phyloP scores from a whole-genome alignment of 2,113 vertebrate species.

The Brachypodius melanocephalos region DNA sequence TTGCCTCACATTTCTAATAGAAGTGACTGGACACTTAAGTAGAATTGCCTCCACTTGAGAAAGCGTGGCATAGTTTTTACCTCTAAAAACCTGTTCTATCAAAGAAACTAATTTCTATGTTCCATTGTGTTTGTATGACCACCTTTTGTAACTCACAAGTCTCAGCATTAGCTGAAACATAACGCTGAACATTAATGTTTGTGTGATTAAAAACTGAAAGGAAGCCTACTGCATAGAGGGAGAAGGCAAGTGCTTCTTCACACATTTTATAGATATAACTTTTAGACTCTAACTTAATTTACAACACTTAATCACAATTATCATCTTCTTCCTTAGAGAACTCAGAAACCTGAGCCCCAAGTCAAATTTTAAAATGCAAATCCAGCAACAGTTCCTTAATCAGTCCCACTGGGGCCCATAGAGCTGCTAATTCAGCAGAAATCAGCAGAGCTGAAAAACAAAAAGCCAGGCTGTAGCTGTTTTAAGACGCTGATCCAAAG shows the following conservation, averaged over 20 bases:
- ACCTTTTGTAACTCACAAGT: neutral
- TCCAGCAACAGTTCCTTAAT: conserved; percentile 85
- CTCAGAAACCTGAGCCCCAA: conserved; percentile 69
- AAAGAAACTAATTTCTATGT: neutral
- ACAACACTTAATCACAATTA: conserved; percentile 62
- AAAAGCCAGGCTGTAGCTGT: conserved; percentile 81
- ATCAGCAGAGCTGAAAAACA: conserved; percentile 88
- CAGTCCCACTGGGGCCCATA: conserved; percentile 82
- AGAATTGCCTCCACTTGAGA: neutral
- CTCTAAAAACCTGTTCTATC: neutral
- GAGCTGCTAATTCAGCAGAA: conserved; percentile 95
- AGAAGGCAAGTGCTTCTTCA: neutral
- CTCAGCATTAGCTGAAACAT: neutral
- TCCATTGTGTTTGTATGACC: neutral
- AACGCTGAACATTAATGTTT: neutral
- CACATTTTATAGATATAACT: conserved; percentile 28
- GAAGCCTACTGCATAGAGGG: neutral
- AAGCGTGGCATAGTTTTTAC: neutral
- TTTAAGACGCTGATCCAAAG: conserved; percentile 90
- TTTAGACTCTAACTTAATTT: conserved; percentile 52
- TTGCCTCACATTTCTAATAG: neutral
- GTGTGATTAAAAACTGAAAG: neutral
- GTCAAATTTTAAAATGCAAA: conserved; percentile 81
- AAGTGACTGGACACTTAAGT: neutral
- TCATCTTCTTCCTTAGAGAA: conserved; percentile 61